Evolutionary conservation across 2,797 vertebrate genomes (phyloP), one percentile per base, ranked within the genome.

Genomic region (Coccyzus lansbergi): DNA sequence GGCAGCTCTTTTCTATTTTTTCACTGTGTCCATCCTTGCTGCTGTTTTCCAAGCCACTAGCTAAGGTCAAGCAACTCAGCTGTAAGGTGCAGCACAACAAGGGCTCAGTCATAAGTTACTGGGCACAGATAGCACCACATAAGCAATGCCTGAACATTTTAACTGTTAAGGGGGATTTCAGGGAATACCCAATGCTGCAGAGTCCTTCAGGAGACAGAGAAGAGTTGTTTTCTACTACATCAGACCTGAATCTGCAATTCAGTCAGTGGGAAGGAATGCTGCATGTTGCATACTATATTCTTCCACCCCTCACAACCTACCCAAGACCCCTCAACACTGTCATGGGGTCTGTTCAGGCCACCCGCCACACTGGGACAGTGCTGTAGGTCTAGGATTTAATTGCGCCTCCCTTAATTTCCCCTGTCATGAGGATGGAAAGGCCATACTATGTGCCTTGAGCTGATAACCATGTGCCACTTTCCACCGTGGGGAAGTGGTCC

Each of bases 21-120:
- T 92, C 44, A 38, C 56, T 60, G 38, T 29, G 79, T 80, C 88
- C 68, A 68, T 62, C 52, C 77, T 90, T 59, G 51, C 53, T 90
- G 56, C 68, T 90, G 69, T 88, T 65, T 93, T 88, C 67, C 80
- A 82, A 63, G 72, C 33, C 49, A 65, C 59, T 64, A 67, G 64
- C 59, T 92, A 81, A 93, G 85, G 94, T 94, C 93, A 90, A 93
- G 64, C n/a, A 4, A 42, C 64, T 90, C 68, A 60, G 70, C 53
- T 2, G 16, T 67, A 34, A 90, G 59, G 48, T 83, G 64, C 6
- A 0, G 70, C 88, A 92, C 87, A 92, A 94, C 93, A 81, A 93
- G 93, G 38, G 83, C 87, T 93, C 92, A 76, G 76, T 91, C 95
- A 95, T 91, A 93, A 90, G 76, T 75, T 78, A 62, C 42, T 8